Evolutionary conservation across 2,113 vertebrate species (phyloP), one percentile per base, ranked within the genome.

Genomic region (Propithecus coquereli): DNA sequence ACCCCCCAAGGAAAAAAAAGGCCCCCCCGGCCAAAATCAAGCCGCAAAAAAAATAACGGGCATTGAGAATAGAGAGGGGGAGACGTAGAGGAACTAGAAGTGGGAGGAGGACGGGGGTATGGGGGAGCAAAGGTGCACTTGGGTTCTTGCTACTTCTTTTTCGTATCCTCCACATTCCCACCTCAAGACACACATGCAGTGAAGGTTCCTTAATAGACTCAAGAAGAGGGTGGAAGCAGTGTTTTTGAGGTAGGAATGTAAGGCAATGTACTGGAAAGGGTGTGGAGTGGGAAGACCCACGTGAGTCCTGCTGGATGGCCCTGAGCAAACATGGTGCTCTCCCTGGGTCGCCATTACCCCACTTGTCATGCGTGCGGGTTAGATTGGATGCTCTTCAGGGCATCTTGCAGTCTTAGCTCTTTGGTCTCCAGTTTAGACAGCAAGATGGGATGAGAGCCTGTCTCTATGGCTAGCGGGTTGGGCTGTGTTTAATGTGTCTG

Each of bases 171-270:
- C 43, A 77, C 23, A 57, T 74, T 40, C 95, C 52, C 85, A 54
- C 43, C 40, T 92, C 32, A 77, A 77, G 34, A 87, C 5, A 79
- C 40, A 74, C 0, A 12, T 34, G 43, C 3, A 89, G 34, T 59
- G 37, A 88, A 68, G 65, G 34, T 20, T 84, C 5, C 54, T 9
- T 9, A 23, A 3, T 2, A 50, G 63, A 82, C 25, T 23, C 32
- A 63, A 40, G 73, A 66, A 40, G 92, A 59, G 4, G 37, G 37
- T 22, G 14, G 47, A 57, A 30, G 23, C 11, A 4, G 27, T 57
- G 23, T 40, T 73, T 91, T 5, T 47, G 90, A 97, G 87, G 90
- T 70, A 93, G 73, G 54, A 66, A 5, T 83, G 17, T 34, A 87
- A 43, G 50, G 40, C 13, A 32, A 37, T 22, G 10, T 22, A 22